Evolutionary conservation across 2,888 invertebrate species (phyloP).

Genomic region (Apeira syringaria): DNA sequence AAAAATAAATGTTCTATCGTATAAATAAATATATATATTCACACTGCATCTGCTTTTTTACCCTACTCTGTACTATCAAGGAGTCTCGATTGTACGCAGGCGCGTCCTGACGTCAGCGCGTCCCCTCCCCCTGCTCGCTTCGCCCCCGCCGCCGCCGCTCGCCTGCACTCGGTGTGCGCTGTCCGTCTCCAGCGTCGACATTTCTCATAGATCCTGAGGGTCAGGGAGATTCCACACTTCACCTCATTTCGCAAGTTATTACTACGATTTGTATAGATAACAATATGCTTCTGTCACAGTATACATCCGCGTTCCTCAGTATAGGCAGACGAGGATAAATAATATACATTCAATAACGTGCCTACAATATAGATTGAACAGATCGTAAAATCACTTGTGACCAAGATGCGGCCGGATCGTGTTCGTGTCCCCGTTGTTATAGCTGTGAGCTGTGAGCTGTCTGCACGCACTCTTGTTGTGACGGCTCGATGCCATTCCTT

Average conservation of each 20-base stretch:
- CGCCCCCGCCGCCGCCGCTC: slow-evolving; percentile 32
- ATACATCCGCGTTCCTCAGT: too few species aligned
- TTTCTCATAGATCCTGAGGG: slow-evolving; percentile 43
- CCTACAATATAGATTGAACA: too few species aligned
- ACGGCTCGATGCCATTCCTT: too few species aligned
- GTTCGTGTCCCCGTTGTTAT: slow-evolving; percentile 1
- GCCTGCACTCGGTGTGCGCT: slow-evolving; percentile 29
- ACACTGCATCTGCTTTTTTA: slow-evolving; percentile 39
- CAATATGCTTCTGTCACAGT: too few species aligned
- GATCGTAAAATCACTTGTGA: too few species aligned
- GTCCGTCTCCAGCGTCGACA: slow-evolving; percentile 30
- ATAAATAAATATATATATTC: background rate
- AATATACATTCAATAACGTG: too few species aligned
- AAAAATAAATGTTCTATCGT: too few species aligned
- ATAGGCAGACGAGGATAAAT: too few species aligned
- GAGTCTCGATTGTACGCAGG: slow-evolving; percentile 61
- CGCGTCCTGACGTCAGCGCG: slow-evolving; percentile 73
- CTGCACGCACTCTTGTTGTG: slow-evolving; percentile 1
- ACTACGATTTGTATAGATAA: too few species aligned
- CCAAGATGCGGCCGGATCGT: background rate
- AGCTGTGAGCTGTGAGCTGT: too few species aligned
- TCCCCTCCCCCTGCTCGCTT: slow-evolving; percentile 48
- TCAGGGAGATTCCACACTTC: slow-evolving; percentile 25
- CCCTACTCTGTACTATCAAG: slow-evolving; percentile 56
- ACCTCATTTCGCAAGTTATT: too few species aligned